Evolutionary conservation across 2,113 vertebrate genomes (phyloP), one percentile per base, ranked within the genome.

Genomic region (Corythornis madagascariensis): DNA sequence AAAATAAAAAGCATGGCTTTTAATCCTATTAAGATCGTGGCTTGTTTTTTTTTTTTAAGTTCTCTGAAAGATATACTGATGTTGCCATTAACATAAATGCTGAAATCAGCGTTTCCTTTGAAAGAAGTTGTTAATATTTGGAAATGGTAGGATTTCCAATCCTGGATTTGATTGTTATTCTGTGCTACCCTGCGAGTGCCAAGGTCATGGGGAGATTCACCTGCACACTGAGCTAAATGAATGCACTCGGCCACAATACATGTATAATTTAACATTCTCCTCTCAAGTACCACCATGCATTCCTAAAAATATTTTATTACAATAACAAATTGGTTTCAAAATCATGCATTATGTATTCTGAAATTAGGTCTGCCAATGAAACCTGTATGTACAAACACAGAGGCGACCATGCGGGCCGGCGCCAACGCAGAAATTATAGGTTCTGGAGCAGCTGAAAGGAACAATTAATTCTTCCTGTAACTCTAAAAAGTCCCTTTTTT

Each of bases 251-350:
- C 97, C 97, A 97, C 97, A 97, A 97, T 96, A 96, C 97, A 98
- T 98, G 97, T 98, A 98, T 98, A 98, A 98, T 98, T 98, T 98
- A 98, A 97, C 97, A 98, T 97, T 94, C 97, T 97, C 97, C 96
- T 97, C 98, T 97, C 94, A 75, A 96, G 94, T 86, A 97, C 96
- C 96, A 96, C 97, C 96, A 92, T 96, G 97, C 98, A 97, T 97
- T 95, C 97, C 97, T 96, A 97, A 98, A 98, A 98, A 98, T 97
- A 98, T 98, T 98, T 98, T 98, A 98, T 98, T 98, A 98, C 98
- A 98, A 97, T 97, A 98, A 98, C 97, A 98, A 98, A 98, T 98
- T 98, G 97, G 98, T 98, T 98, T 97, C 97, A 96, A 97, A 98
- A 98, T 96, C 97, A 98, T 98, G 97, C 97, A 98, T 98, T 98